phyloP scores from a whole-genome alignment of 2,888 invertebrate species.

The Rambutsinella grinnellia region DNA sequence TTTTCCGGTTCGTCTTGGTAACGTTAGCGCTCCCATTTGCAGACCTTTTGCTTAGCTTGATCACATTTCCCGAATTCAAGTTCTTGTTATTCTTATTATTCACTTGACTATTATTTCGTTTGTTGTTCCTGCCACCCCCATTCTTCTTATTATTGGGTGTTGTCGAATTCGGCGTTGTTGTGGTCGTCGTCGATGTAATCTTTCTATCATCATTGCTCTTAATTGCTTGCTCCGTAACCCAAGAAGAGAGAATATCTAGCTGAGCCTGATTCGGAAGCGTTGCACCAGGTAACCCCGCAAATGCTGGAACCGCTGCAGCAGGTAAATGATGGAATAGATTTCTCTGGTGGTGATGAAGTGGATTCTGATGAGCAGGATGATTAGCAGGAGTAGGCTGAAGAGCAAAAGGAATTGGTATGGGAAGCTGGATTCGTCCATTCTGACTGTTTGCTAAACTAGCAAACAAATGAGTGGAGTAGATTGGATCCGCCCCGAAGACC shows the following conservation, averaged over 20 bases:
- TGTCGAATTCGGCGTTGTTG: constrained; percentile 8
- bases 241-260: constrained; percentile 61
- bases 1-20: constrained; percentile 53
- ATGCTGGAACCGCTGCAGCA: constrained; percentile 26
- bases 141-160: constrained; percentile 20
- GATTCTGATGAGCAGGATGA: constrained; percentile 35
- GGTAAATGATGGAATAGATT: constrained; percentile 37
- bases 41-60: not conserved
- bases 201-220: constrained; percentile 22
- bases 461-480: constrained; percentile 63
- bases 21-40: constrained; percentile 43
- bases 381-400: constrained; percentile 50
- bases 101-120: constrained; percentile 25
- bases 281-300: constrained; percentile 34
- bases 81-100: constrained; percentile 51
- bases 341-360: constrained; percentile 30
- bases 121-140: constrained; percentile 33
- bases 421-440: constrained; percentile 61
- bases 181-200: constrained; percentile 15
- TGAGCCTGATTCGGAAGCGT: constrained; percentile 50
- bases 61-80: constrained; percentile 10
- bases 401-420: constrained; percentile 61
- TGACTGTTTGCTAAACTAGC: constrained; percentile 62
- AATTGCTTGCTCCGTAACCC: constrained; percentile 58
- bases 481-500: constrained; percentile 59